Evolutionary conservation across 2,888 invertebrate species (phyloP).

Genomic region (Perizoma affinitatum): DNA sequence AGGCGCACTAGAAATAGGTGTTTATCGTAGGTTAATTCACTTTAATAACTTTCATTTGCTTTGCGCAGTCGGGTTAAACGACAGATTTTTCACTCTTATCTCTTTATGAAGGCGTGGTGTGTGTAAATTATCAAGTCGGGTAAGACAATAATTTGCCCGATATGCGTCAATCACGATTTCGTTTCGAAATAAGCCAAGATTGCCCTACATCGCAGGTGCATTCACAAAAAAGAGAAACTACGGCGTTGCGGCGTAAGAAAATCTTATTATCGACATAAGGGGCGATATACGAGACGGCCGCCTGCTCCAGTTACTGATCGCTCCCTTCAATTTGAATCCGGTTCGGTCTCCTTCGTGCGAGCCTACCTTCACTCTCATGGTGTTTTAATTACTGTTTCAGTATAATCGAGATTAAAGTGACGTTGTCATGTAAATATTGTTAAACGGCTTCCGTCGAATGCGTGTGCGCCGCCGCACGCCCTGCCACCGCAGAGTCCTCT

Average conservation of each 20-base stretch:
- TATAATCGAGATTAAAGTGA: conserved; percentile 34
- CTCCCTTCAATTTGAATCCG: conserved; percentile 77
- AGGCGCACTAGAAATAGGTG: neutral
- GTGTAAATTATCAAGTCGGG: conserved; percentile 38
- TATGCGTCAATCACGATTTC: conserved; percentile 67
- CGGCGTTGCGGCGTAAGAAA: conserved; percentile 72
- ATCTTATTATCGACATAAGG: conserved; percentile 80
- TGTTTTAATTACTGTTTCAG: conserved; percentile 55
- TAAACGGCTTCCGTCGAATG: conserved; percentile 31
- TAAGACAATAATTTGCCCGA: conserved; percentile 56
- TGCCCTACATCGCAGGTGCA: conserved; percentile 77
- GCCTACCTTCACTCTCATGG: conserved; percentile 73
- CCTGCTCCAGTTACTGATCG: conserved; percentile 81
- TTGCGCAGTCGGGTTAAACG: too few species aligned
- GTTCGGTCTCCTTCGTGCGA: conserved; percentile 74
- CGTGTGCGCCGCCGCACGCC: conserved; percentile 26
- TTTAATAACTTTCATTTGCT: too few species aligned
- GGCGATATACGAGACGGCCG: conserved; percentile 78
- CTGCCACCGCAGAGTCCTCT: conserved; percentile 9
- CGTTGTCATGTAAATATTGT: conserved; percentile 32
- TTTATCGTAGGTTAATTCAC: too few species aligned
- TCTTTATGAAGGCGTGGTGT: conserved; percentile 15
- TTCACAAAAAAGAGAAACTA: conserved; percentile 81
- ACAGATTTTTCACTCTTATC: neutral
- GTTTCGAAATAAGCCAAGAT: conserved; percentile 71